These are phyloP conservation scores for Pelochelys cantorii DNA, from an alignment of 2,797 vertebrate genomes.

Conservation along the genomic window DNA sequence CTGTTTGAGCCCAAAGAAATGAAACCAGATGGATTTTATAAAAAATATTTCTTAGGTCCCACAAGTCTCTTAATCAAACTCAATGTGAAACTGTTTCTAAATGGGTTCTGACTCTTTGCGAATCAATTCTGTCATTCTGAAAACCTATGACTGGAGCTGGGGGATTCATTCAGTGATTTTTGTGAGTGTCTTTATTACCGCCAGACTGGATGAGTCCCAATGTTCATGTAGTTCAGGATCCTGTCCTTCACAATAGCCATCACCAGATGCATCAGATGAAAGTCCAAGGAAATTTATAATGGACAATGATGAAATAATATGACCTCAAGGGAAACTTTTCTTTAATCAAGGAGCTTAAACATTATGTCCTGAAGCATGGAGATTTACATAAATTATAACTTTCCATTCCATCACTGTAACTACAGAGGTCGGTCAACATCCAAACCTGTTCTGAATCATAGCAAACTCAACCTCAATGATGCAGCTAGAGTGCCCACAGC, in stretches of 20 bases:
- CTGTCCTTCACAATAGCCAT: background rate
- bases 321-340: background rate
- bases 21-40: background rate
- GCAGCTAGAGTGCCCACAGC: background rate
- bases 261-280: background rate
- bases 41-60: background rate
- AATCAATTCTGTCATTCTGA: too few relatives aligned
- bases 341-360: background rate
- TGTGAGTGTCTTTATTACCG: background rate
- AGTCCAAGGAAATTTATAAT: accelerated
- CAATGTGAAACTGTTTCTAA: background rate
- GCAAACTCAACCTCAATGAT: background rate
- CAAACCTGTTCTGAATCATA: background rate
- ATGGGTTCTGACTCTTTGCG: background rate
- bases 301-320: background rate
- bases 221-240: background rate
- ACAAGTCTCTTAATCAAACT: background rate
- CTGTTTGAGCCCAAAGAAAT: background rate
- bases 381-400: background rate
- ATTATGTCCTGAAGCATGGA: background rate
- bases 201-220: background rate
- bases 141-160: accelerated
- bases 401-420: background rate
- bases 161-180: background rate
- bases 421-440: background rate